These are phyloP conservation scores for Podilymbus podiceps DNA, from an alignment of 2,113 vertebrate species.

Conservation along the genomic window DNA sequence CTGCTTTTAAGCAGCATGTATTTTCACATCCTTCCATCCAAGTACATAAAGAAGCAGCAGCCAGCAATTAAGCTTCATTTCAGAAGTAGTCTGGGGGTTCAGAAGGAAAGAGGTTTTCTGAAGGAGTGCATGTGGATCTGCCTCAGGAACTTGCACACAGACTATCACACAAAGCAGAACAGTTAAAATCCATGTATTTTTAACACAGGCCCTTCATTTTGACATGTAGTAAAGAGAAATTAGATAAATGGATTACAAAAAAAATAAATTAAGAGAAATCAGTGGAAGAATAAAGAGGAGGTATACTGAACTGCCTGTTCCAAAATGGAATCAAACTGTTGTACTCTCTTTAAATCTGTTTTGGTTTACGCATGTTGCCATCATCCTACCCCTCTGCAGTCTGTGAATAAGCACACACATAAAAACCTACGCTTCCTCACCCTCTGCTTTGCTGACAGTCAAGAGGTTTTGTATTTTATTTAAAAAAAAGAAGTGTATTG, in stretches of 20 bases:
- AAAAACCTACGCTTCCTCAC: neutral
- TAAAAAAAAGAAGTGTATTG: neutral
- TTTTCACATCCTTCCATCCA: neutral
- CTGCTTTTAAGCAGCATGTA: neutral
- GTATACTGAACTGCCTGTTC: neutral
- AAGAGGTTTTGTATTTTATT: neutral
- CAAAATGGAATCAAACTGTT: neutral
- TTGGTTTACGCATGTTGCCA: neutral
- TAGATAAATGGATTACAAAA: neutral
- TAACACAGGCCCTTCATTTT: neutral
- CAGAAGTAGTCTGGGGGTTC: neutral
- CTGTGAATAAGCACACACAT: neutral
- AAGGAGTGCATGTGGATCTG: neutral
- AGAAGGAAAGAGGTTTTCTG: neutral
- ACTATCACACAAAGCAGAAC: neutral
- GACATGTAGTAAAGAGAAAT: neutral
- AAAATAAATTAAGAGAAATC: neutral
- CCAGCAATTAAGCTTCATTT: slow-evolving; percentile 4
- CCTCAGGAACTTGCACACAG: neutral
- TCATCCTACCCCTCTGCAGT: neutral
- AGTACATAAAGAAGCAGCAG: neutral
- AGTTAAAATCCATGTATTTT: neutral
- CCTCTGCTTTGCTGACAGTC: neutral
- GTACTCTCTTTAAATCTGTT: neutral
- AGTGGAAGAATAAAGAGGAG: neutral